Conservation (phyloP, 2,797 vertebrate genomes). For the Caiman crocodilus region DNA sequence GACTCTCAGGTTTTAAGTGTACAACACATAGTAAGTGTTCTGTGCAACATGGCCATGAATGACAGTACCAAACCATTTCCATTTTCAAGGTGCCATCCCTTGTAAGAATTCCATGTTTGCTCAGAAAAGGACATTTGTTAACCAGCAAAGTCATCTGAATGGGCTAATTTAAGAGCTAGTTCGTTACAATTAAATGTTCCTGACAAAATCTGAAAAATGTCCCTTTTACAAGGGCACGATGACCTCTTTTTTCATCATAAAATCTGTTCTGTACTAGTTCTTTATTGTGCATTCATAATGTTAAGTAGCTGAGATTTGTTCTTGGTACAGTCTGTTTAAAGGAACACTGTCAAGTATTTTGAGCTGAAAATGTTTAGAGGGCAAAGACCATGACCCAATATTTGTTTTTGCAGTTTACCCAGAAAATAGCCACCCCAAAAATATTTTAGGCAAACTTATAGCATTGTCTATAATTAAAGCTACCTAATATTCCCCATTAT, state of each 20-base stretch:
- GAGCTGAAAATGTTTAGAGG: neutral
- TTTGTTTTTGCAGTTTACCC: neutral
- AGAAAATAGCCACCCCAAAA: neutral
- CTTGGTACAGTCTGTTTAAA: slow-evolving; percentile 10
- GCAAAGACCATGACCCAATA: no score
- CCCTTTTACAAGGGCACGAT: slow-evolving; percentile 11
- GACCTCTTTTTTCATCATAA: slow-evolving; percentile 20
- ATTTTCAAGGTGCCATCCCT: slow-evolving; percentile 36
- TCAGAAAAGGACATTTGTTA: slow-evolving; percentile 42
- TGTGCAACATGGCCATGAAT: neutral
- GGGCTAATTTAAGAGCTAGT: slow-evolving; percentile 42
- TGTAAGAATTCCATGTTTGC: slow-evolving; percentile 18
- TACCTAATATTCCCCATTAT: neutral
- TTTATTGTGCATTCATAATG: neutral
- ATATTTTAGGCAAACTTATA: neutral
- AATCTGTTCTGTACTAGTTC: slow-evolving; percentile 3
- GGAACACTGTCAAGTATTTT: neutral
- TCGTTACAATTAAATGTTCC: slow-evolving; percentile 38
- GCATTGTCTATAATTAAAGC: neutral
- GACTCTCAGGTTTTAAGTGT: no score
- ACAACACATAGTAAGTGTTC: no score
- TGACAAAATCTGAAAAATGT: slow-evolving; percentile 48
- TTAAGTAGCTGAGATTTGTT: slow-evolving; percentile 6
- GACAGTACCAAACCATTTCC: neutral
- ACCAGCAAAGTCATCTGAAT: slow-evolving; percentile 31